Evolutionary conservation across 2,797 vertebrate genomes (phyloP).

Genomic region (Valencia hispanica): DNA sequence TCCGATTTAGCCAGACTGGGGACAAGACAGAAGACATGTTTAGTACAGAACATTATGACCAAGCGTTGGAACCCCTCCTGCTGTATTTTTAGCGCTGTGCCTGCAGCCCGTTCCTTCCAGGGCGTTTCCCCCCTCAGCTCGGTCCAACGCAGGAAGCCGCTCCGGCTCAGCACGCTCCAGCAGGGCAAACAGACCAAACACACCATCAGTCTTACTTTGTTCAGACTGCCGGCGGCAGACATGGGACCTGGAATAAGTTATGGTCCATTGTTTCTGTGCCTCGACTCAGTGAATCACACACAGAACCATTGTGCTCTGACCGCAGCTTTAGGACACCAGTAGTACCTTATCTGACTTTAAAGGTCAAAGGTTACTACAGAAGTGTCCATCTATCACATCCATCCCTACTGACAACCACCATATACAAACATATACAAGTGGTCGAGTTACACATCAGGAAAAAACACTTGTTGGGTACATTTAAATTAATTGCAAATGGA

Average conservation of each 20-base stretch:
- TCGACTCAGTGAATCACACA: slow-evolving; percentile 44
- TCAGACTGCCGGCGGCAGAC: slow-evolving; percentile 13
- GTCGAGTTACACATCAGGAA: neutral
- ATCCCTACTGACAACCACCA: neutral
- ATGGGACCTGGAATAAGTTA: slow-evolving; percentile 24
- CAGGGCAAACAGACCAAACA: slow-evolving; percentile 43
- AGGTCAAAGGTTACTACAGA: slow-evolving; percentile 2
- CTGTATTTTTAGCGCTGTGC: slow-evolving; percentile 57
- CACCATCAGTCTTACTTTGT: slow-evolving; percentile 19
- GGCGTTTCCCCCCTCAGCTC: slow-evolving; percentile 54
- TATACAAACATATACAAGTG: neutral
- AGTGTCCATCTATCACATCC: neutral
- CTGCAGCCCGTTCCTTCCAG: slow-evolving; percentile 49
- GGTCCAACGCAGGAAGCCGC: slow-evolving; percentile 60
- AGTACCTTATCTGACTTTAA: slow-evolving; percentile 5
- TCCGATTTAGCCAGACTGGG: too few relatives aligned
- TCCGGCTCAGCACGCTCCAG: slow-evolving; percentile 28
- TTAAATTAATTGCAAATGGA: neutral
- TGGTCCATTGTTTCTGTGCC: slow-evolving; percentile 42
- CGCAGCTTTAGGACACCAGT: neutral
- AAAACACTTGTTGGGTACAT: neutral
- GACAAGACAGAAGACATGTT: neutral
- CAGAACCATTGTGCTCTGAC: slow-evolving; percentile 25
- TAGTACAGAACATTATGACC: neutral
- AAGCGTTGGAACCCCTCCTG: slow-evolving; percentile 16